Evolutionary conservation across 2,888 invertebrate genomes (phyloP).

Genomic region (Cryptocheilus praepositus): DNA sequence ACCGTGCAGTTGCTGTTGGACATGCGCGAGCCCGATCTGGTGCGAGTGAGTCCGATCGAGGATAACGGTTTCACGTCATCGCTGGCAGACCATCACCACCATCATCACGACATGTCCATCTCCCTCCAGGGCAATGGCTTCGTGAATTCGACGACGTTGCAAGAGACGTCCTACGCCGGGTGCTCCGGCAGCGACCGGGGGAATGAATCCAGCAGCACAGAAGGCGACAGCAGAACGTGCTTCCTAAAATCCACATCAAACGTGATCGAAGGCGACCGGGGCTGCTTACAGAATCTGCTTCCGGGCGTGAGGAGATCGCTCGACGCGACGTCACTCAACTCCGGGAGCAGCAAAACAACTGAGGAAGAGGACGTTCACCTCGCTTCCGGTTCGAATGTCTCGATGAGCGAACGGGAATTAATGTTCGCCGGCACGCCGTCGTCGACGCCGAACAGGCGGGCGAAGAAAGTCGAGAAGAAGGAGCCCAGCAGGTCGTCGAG

Average conservation of each 20-base stretch:
- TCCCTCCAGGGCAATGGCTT: conserved; percentile 49
- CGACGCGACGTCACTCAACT: conserved; percentile 67
- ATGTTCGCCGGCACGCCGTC: conserved; percentile 27
- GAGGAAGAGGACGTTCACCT: conserved; percentile 58
- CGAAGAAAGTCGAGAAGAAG: conserved; percentile 47
- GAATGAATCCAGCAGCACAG: conserved; percentile 48
- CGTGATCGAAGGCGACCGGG: conserved; percentile 28
- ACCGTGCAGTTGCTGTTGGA: conserved; percentile 81
- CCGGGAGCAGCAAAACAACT: conserved; percentile 63
- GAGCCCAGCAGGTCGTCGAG: conserved; percentile 47
- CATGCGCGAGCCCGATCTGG: conserved; percentile 80
- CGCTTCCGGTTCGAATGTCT: conserved; percentile 22
- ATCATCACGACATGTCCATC: conserved; percentile 32
- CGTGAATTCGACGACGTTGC: conserved; percentile 52
- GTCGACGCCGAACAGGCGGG: conserved; percentile 56
- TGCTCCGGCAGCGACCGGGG: conserved; percentile 53
- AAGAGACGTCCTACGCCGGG: conserved; percentile 44
- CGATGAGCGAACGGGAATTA: conserved; percentile 19
- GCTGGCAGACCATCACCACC: conserved; percentile 37
- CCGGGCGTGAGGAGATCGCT: conserved; percentile 64
- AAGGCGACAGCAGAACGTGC: conserved; percentile 50
- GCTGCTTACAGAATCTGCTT: conserved; percentile 45
- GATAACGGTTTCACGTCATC: conserved; percentile 52
- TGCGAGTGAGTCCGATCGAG: conserved; percentile 61
- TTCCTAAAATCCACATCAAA: conserved; percentile 33